A percentile compares a stretch with the other conserved stretches of the same genome.
Evolutionary conservation across 1,140 invertebrate species (phyloP).

Genomic region (Pachyrhynchus sulphureomaculatus): DNA sequence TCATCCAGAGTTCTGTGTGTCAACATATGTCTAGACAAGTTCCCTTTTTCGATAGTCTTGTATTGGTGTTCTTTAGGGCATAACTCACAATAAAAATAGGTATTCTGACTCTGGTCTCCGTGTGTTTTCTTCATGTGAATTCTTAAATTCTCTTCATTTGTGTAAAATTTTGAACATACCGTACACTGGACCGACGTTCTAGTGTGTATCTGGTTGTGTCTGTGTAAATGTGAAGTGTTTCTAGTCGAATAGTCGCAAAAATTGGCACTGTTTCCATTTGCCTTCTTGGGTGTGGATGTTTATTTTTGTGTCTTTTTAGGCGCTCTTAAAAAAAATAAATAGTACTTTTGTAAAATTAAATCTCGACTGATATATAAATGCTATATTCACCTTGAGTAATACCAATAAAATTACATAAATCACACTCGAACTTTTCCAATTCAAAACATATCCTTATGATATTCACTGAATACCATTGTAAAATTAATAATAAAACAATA

Average conservation of each 20-base stretch:
- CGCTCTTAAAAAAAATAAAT: constrained; percentile 8
- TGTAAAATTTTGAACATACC: not conserved
- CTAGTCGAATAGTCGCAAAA: constrained; percentile 8
- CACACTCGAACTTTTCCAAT: too few relatives aligned
- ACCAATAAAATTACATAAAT: too few relatives aligned
- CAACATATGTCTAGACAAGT: constrained; percentile 10
- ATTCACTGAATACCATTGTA: too few relatives aligned
- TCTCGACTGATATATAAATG: not conserved
- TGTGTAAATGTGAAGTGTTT: not conserved
- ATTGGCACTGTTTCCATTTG: not conserved
- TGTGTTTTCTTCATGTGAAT: constrained; percentile 7
- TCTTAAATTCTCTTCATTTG: constrained; percentile 4
- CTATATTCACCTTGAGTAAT: too few relatives aligned
- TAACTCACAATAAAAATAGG: constrained; percentile 15
- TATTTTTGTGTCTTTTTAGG: constrained; percentile 8
- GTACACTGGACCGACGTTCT: constrained; percentile 1
- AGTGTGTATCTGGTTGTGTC: constrained; percentile 3
- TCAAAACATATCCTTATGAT: too few relatives aligned
- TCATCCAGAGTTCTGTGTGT: constrained; percentile 15
- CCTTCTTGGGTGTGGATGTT: constrained; percentile 11
- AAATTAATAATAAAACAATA: too few relatives aligned
- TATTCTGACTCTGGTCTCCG: not conserved
- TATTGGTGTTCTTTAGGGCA: constrained; percentile 16
- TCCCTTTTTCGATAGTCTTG: constrained; percentile 18
- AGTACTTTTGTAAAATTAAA: not conserved